Base-by-base conservation (phyloP, 1,140 invertebrate species). In the fruit fly (Drosophila melanogaster) region DNA sequence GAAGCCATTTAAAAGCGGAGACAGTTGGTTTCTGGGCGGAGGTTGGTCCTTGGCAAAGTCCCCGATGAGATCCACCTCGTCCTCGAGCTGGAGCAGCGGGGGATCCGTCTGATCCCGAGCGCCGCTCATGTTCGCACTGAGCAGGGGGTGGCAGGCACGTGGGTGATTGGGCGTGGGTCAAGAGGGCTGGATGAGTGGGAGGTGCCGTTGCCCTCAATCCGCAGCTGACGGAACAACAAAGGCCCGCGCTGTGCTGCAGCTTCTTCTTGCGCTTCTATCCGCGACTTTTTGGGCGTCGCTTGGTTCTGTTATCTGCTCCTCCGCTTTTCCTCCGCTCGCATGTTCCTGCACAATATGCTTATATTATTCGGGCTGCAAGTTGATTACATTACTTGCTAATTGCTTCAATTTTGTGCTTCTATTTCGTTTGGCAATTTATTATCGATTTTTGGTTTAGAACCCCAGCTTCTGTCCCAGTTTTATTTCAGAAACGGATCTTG, bases 11-110 rank as follows among this genome's bases (percentile, higher is more conserved):
- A 89, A 38, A 3, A 79, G 76, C n/a, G 79, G 66, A 2, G 56
- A 22, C 61, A 78, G 50, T 35, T 62, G 59, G 24, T 26, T 61
- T 14, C 24, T 19, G 4, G 73, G 61, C 10, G 41, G 40, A 8
- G 66, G 6, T 69, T 69, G 77, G 35, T 80, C 69, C 26, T 91
- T 91, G 6, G 77, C 69, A 61, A 85, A 89, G 35, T 84, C 85
- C 19, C 86, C 89, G 38, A 91, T 91, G 24, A 91, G 73, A 51
- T 91, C 90, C 46, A 83, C 65, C 41, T 86, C 83, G 72, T 91
- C 86, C 56, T 91, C 90, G 33, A 91, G 69, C 67, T 91, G 86
- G 15, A 91, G 62, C 59, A 91, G 46, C 8, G 86, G 80, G 44
- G 77, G 74, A 41, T 84, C 81, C 14, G 47, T 15, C 8, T 64